Evolutionary conservation across 64 coral and sea anemone species (phyloP), one percentile per base, ranked within the genome.

Genomic region (Actinia equina): DNA sequence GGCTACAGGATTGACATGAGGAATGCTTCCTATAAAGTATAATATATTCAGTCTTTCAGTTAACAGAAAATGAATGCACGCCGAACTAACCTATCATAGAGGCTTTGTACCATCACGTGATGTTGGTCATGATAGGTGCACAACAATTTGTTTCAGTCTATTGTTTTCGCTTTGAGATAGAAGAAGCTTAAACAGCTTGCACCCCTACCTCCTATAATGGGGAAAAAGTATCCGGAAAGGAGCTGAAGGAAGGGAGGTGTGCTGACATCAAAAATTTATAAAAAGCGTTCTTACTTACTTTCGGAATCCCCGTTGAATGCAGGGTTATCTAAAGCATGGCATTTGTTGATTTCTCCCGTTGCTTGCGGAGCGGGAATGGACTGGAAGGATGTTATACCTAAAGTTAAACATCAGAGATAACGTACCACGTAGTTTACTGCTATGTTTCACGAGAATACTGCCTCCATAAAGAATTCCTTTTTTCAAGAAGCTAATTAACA

Each of bases 301-400:
- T 87, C 67, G 0, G 20, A 53, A 44, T 41, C 17, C 44, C 18
- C 49, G 20, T 49, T 23, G 22, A 19, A 83, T 25, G 49, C 54
- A n/a, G 44, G 64, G 49, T 17, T 17, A 57, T 27, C 18, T 58
- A 52, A 4, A 83, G 26, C 13, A 74, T 74, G 7, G 27, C 15
- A 53, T 81, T 54, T 89, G n/a, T 83, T 89, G 23, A 20, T 22
- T n/a, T 76, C 65, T 22, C 82, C 63, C 44, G 82, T 84, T 12
- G 77, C 2, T 78, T 17, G 61, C 81, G n/a, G 80, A 52, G 16
- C 46, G 12, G 10, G 88, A 83, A 0, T 51, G 10, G 51, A 22
- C 41, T 44, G 27, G 43, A 8, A 20, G 20, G 16, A 89, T 11
- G 44, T 89, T 89, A 63, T 64, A 12, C 16, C 25, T 43, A 22